Evolutionary conservation across 2,113 vertebrate species (phyloP), one percentile per base, ranked within the genome.

Genomic region (Archilochus colubris): DNA sequence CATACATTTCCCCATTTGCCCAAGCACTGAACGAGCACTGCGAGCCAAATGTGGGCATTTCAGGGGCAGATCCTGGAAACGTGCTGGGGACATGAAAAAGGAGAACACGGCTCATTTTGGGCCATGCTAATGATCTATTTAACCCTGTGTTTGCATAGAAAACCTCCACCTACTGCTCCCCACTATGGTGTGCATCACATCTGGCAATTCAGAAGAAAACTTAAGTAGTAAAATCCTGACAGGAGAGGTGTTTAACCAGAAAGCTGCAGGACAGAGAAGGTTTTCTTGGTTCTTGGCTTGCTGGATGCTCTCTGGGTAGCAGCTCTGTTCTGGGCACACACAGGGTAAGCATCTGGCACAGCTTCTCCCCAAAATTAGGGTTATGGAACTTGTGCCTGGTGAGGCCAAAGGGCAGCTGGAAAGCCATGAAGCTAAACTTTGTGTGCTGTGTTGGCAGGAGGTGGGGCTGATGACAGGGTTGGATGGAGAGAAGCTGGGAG

Each of bases 161-260:
- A 91, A 75, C 20, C 4, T 90, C 31, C 70, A 72, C 66, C 86
- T 51, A 11, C 80, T 58, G 88, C 55, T 93, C 83, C 59, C 67
- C 27, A 36, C 83, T 94, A 72, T 91, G 70, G 78, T 33, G 54
- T 88, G 61, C 67, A 36, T 95, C 51, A 78, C 24, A 31, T 89
- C 69, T 86, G 33, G 67, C 90, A 82, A 69, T 84, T 91, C 91
- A 92, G 51, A 89, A 92, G 85, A 94, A 97, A 94, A 94, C 78
- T 86, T 86, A 83, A 92, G 92, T 63, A 93, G 58, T 62, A 70
- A 44, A 96, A 96, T 6, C 68, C 91, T 31, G 82, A 61, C 73
- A 77, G 38, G 25, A 44, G 18, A 63, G 15, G 21, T 68, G 21
- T 82, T 89, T 75, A 70, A 40, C 12, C 36, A 38, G 51, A 86